These are phyloP conservation scores for Erynnis tages DNA, from an alignment of 2,888 invertebrate species.

Conservation along the genomic window DNA sequence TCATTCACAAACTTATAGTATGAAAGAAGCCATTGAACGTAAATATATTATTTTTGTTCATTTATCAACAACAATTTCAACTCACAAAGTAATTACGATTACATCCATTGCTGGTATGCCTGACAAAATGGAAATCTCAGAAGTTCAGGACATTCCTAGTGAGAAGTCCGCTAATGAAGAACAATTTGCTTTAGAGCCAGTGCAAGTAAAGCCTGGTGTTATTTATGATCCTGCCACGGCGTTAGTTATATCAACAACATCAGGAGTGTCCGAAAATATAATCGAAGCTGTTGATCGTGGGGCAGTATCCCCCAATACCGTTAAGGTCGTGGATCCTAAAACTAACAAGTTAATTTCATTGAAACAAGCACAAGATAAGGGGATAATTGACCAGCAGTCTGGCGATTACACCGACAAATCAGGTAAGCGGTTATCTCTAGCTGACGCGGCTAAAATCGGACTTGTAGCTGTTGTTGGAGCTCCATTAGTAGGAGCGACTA, in stretches of 20 bases:
- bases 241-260: slow-evolving; percentile 86
- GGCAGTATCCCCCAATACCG: slow-evolving; percentile 84
- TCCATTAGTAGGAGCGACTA: slow-evolving; percentile 87
- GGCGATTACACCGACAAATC: slow-evolving; percentile 85
- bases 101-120: slow-evolving; percentile 87
- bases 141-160: slow-evolving; percentile 50
- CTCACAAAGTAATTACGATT: slow-evolving; percentile 86
- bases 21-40: slow-evolving; percentile 88
- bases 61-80: slow-evolving; percentile 66
- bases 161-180: slow-evolving; percentile 48
- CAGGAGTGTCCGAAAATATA: slow-evolving; percentile 86
- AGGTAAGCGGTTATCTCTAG: slow-evolving; percentile 85
- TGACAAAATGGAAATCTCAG: slow-evolving; percentile 86
- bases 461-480: slow-evolving; percentile 88
- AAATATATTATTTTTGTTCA: slow-evolving; percentile 84
- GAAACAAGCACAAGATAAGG: slow-evolving; percentile 88
- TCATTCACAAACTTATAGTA: slow-evolving; percentile 79
- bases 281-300: slow-evolving; percentile 89
- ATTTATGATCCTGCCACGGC: slow-evolving; percentile 91
- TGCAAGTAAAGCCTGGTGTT: slow-evolving; percentile 86
- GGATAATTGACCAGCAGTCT: slow-evolving; percentile 87
- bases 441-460: slow-evolving; percentile 89
- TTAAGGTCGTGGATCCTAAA: slow-evolving; percentile 86
- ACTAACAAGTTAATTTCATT: slow-evolving; percentile 85
- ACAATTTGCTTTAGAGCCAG: slow-evolving; percentile 82